A percentile compares a stretch with the other conserved stretches of the same genome.
These are phyloP conservation scores for Pygmarrhopalites habei DNA, from an alignment of 1,140 invertebrate species.

Conservation along the genomic window DNA sequence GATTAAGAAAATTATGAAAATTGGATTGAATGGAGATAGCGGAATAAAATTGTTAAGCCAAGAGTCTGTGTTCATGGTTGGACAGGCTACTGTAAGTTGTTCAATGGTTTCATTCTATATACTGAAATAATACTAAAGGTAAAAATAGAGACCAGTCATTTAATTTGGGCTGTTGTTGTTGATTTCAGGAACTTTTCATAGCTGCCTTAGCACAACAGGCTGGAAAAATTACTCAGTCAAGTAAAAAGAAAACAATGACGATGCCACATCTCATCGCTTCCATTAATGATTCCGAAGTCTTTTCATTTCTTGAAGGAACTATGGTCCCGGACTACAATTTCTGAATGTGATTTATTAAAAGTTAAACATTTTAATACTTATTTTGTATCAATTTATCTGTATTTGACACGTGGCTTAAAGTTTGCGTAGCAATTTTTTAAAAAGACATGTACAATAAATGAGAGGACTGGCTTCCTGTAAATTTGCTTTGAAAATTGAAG, in stretches of 20 bases:
- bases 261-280: not conserved
- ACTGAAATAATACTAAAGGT: not conserved
- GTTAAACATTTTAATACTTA: not conserved
- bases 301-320: slow-evolving; percentile 8
- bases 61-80: not conserved
- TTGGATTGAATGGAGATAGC: not conserved
- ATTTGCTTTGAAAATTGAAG: too few species aligned
- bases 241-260: slow-evolving; percentile 3
- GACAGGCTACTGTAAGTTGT: not conserved
- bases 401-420: not conserved
- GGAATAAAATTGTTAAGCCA: not conserved
- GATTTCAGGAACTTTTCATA: slow-evolving; percentile 14
- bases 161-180: not conserved
- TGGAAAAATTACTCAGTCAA: not conserved
- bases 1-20: slow-evolving; percentile 6
- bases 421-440: too few species aligned
- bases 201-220: slow-evolving; percentile 4
- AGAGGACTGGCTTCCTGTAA: too few species aligned
- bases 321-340: slow-evolving; percentile 3
- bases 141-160: not conserved
- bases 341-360: not conserved
- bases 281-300: slow-evolving; percentile 1
- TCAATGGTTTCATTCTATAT: not conserved
- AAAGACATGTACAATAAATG: too few species aligned
- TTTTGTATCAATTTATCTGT: not conserved